Evolutionary conservation across 2,888 invertebrate species (phyloP), one percentile per base, ranked within the genome.

Genomic region (Synergus gifuensis): DNA sequence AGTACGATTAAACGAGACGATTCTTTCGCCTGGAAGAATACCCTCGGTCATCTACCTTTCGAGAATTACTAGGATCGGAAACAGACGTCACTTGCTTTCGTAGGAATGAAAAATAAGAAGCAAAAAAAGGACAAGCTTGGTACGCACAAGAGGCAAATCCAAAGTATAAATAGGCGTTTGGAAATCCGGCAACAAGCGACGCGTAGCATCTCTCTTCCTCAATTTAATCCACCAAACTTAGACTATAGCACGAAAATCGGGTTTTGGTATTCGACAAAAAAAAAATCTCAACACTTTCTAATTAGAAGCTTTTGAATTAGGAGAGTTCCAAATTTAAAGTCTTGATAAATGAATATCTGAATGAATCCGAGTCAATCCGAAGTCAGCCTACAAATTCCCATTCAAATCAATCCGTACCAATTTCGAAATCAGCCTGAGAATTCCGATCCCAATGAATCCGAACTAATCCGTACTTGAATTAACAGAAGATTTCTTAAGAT

Each of bases 11-110:
- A 69, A 69, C 69, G 69, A 49, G 28, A n/a, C 28, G 44, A 44
- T 44, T 67, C 67, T 12, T 67, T 44, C 49, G 49, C 49, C 16
- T 58, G 18, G 58, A 58, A 58, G 58, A 58, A 58, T 58, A 18
- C 16, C 18, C 36, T 44, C 66, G 66, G 66, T 66, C 66, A 66
- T 66, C 44, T 66, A 66, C 66, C 66, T 28, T 28, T 44, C 18
- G 49, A 16, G 49, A 69, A 69, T 49, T 69, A 69, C 67, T 69
- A 46, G 67, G 67, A 69, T 69, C 22, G 67, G 46, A 67, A 67
- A 67, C 44, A 18, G 22, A 69, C 69, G 69, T 69, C 69, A 49
- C 69, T 49, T 69, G 69, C 22, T 49, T 69, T 69, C 36, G 16
- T 69, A 22, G n/a, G 44, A 46, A 67, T 64, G n/a, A 28, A 28